Conservation (phyloP, 2,113 vertebrate genomes). For the Tiliqua scincoides region DNA sequence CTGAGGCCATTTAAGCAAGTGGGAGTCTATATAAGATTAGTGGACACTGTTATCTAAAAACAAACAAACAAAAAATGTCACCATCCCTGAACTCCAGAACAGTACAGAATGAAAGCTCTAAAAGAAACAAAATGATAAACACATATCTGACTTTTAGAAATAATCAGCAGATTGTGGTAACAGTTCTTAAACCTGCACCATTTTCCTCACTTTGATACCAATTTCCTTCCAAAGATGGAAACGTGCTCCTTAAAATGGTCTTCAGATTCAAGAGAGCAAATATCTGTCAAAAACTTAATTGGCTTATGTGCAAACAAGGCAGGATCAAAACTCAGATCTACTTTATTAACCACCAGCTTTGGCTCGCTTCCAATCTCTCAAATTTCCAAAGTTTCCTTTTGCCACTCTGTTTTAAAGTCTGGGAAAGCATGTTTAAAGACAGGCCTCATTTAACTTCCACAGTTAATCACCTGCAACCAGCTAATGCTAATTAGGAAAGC, state of each 20-base stretch:
- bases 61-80: not conserved
- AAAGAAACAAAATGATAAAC: not conserved
- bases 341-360: constrained; percentile 74
- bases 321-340: constrained; percentile 77
- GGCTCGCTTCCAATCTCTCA: constrained; percentile 72
- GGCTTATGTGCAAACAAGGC: constrained; percentile 70
- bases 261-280: constrained; percentile 37
- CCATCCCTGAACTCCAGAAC: not conserved
- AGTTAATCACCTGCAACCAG: constrained; percentile 76
- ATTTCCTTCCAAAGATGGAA: constrained; percentile 24
- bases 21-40: not conserved
- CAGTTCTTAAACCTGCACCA: not conserved
- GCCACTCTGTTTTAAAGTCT: constrained; percentile 72
- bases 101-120: not conserved
- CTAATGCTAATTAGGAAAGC: constrained; percentile 56
- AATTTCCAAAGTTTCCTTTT: constrained; percentile 65
- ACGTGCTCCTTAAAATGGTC: not conserved
- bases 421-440: constrained; percentile 74
- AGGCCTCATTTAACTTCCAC: constrained; percentile 80
- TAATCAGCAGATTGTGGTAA: constrained; percentile 7
- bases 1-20: not conserved
- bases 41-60: not conserved
- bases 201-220: constrained; percentile 9
- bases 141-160: constrained; percentile 24
- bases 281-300: constrained; percentile 41